Evolutionary conservation across 2,113 vertebrate genomes (phyloP).

Genomic region (Apodemus sylvaticus): DNA sequence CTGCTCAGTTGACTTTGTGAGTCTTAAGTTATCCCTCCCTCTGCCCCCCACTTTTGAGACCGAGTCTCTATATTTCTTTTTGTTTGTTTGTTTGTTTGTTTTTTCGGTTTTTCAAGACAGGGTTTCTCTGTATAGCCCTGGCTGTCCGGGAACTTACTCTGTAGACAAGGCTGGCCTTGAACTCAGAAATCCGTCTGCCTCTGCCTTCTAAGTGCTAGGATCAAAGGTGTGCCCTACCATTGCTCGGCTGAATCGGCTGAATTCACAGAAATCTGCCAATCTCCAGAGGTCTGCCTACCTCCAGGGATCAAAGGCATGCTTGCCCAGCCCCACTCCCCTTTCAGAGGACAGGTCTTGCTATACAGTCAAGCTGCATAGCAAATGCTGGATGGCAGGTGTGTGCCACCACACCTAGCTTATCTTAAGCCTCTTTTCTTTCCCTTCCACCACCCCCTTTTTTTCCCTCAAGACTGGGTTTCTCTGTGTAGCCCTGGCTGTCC

Average conservation of each 20-base stretch:
- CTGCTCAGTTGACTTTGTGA: background rate
- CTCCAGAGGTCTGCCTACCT: background rate
- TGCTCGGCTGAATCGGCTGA: too few relatives aligned
- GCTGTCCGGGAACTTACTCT: background rate
- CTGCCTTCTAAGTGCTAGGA: too few relatives aligned
- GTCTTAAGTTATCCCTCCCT: background rate
- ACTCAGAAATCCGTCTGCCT: background rate
- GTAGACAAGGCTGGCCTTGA: background rate
- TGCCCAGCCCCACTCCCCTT: background rate
- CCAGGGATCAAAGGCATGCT: background rate
- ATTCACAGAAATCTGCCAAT: too few relatives aligned
- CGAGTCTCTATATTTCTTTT: too few relatives aligned
- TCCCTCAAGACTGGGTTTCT: too few relatives aligned
- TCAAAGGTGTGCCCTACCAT: too few relatives aligned
- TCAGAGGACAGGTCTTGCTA: background rate
- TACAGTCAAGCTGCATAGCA: background rate
- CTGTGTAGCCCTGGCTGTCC: too few relatives aligned
- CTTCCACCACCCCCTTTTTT: too few relatives aligned
- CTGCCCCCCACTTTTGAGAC: too few relatives aligned
- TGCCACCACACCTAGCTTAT: background rate
- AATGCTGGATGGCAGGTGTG: background rate
- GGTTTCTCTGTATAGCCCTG: background rate
- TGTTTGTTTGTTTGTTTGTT: too few relatives aligned
- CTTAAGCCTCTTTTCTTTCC: background rate
- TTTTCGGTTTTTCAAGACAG: background rate